Conservation (phyloP, 2,888 invertebrate species). For the Phortica okadai region DNA sequence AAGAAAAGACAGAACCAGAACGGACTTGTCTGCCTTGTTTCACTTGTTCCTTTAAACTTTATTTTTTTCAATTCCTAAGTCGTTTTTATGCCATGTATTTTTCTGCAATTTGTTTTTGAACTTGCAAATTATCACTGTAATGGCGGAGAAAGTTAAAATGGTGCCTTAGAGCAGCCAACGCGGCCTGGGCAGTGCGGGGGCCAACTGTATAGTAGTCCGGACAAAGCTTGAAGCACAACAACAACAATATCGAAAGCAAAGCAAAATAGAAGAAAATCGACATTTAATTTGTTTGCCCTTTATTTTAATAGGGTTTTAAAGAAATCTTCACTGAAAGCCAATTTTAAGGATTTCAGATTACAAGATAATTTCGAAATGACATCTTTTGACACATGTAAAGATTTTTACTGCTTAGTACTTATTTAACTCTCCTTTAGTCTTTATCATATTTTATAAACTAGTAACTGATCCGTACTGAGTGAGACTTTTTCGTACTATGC, state of each 20-base stretch:
- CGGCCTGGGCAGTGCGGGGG: not conserved
- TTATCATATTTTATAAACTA: no score
- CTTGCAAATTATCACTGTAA: constrained; percentile 32
- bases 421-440: no score
- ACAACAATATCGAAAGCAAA: not conserved
- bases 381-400: no score
- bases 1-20: constrained; percentile 33
- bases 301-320: no score
- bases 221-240: not conserved
- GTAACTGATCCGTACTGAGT: no score
- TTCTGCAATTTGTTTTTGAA: constrained; percentile 39
- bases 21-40: constrained; percentile 30
- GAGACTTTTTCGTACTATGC: no score
- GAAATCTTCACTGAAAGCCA: no score
- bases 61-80: not conserved
- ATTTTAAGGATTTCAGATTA: no score
- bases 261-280: constrained; percentile 43
- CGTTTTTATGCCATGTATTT: constrained; percentile 46
- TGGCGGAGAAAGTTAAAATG: constrained; percentile 31
- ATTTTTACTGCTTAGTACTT: no score
- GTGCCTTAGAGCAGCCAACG: constrained; percentile 7
- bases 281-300: constrained; percentile 53
- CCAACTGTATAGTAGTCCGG: not conserved
- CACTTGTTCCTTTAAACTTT: not conserved
- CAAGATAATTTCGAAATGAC: no score